Evolutionary conservation across 2,888 invertebrate genomes (phyloP).

Genomic region (Gisinianus flammeolus): DNA sequence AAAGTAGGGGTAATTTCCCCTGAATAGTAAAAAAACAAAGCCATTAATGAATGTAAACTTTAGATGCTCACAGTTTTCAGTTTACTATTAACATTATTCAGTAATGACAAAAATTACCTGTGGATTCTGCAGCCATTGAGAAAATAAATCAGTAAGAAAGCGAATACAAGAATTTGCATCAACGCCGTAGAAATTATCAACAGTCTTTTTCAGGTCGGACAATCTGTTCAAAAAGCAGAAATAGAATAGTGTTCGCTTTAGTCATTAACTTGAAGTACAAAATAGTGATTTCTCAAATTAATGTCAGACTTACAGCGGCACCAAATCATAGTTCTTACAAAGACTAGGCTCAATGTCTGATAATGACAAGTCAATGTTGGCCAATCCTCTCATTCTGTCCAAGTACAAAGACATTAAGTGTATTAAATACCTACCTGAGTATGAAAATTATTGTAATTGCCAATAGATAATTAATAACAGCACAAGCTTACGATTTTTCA

Average conservation of each 20-base stretch:
- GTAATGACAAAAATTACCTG: constrained; percentile 61
- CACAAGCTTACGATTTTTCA: constrained; percentile 20
- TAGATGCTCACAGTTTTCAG: constrained; percentile 9
- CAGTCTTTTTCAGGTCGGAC: constrained; percentile 54
- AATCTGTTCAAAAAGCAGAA: constrained; percentile 38
- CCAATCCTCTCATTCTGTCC: constrained; percentile 36
- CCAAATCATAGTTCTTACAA: constrained; percentile 47
- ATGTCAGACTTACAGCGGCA: constrained; percentile 46
- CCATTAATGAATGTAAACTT: constrained; percentile 35
- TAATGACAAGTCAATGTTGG: constrained; percentile 48
- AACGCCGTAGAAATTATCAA: constrained; percentile 68
- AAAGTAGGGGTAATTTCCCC: constrained; percentile 61
- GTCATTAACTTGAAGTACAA: neutral
- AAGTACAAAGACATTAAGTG: neutral
- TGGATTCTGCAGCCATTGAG: constrained; percentile 71
- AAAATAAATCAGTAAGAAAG: constrained; percentile 87
- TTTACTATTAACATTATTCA: neutral
- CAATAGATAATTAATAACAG: neutral
- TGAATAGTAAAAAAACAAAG: constrained; percentile 58
- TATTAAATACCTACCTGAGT: neutral
- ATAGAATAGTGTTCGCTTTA: neutral
- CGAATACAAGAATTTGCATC: constrained; percentile 93
- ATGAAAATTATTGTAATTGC: neutral
- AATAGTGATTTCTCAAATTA: neutral
- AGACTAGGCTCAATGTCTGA: constrained; percentile 51